A percentile compares a stretch with the other conserved stretches of the same genome.
Conservation (phyloP, 2,113 vertebrate genomes). For the Uropsilus gracilis region DNA sequence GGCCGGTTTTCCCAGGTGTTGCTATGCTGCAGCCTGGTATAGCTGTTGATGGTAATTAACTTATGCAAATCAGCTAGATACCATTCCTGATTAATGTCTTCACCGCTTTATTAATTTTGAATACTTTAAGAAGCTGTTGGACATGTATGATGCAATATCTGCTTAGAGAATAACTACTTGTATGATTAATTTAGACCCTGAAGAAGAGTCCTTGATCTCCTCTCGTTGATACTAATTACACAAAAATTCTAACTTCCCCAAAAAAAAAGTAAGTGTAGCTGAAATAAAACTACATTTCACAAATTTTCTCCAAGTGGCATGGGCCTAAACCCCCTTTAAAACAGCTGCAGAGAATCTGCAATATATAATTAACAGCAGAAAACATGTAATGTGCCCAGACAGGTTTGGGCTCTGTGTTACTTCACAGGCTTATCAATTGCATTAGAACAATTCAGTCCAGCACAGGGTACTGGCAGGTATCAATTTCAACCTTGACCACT, state of each 20-base stretch:
- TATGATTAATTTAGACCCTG: conserved; percentile 74
- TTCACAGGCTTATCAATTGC: not conserved
- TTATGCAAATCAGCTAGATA: conserved; percentile 83
- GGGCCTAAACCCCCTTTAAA: conserved; percentile 18
- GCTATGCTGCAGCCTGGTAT: conserved; percentile 22
- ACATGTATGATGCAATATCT: conserved; percentile 72
- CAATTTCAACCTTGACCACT: not conserved
- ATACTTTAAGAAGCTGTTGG: conserved; percentile 72
- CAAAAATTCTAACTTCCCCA: conserved; percentile 83
- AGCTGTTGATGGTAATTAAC: conserved; percentile 81
- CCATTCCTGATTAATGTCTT: conserved; percentile 80
- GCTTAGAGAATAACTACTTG: conserved; percentile 71
- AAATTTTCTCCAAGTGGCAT: conserved; percentile 68
- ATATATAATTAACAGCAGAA: conserved; percentile 51
- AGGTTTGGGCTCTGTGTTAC: not conserved
- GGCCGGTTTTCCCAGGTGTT: conserved; percentile 61
- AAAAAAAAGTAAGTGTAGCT: conserved; percentile 65
- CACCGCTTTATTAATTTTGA: conserved; percentile 80
- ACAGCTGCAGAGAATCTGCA: not conserved
- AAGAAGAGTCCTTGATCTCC: conserved; percentile 80
- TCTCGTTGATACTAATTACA: conserved; percentile 85
- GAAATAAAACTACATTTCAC: conserved; percentile 78
- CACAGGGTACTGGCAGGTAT: not conserved
- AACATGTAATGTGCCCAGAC: not conserved
- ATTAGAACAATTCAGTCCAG: not conserved